A percentile compares a stretch with the other conserved stretches of the same genome.
These are phyloP conservation scores for Bubo blakistoni DNA, from an alignment of 2,113 vertebrate genomes.

Conservation along the genomic window DNA sequence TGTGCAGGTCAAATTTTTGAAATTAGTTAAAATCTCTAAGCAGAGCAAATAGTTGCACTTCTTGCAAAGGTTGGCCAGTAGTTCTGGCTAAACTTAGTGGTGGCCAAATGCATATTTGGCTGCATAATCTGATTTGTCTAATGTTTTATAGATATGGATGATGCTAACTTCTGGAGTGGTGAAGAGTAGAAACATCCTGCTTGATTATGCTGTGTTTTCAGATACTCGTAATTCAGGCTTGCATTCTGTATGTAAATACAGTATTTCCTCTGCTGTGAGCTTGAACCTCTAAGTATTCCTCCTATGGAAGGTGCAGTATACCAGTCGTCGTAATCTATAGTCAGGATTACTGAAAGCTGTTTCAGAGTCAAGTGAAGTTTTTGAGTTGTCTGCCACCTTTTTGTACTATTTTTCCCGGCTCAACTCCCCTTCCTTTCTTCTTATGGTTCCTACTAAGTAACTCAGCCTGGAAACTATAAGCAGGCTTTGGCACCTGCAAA, in stretches of 20 bases:
- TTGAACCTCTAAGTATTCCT: neutral
- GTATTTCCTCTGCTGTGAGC: neutral
- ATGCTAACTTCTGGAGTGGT: neutral
- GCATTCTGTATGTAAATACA: neutral
- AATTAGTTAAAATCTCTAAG: neutral
- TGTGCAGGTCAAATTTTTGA: neutral
- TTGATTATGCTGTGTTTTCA: neutral
- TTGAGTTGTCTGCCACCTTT: neutral
- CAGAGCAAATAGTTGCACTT: neutral
- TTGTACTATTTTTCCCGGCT: neutral
- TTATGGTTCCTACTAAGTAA: neutral
- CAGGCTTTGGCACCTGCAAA: neutral
- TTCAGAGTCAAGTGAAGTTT: neutral
- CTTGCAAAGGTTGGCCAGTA: neutral
- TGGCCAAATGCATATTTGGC: neutral
- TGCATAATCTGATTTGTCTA: neutral
- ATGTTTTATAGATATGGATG: neutral
- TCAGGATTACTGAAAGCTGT: neutral
- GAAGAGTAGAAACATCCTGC: neutral
- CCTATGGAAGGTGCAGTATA: neutral
- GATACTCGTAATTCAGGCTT: neutral
- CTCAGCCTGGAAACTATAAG: neutral
- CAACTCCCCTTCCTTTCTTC: neutral
- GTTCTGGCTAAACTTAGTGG: neutral
- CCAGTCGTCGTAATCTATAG: accelerated